Conservation (phyloP, 1,140 invertebrate genomes). For the Zaprionus africanus region DNA sequence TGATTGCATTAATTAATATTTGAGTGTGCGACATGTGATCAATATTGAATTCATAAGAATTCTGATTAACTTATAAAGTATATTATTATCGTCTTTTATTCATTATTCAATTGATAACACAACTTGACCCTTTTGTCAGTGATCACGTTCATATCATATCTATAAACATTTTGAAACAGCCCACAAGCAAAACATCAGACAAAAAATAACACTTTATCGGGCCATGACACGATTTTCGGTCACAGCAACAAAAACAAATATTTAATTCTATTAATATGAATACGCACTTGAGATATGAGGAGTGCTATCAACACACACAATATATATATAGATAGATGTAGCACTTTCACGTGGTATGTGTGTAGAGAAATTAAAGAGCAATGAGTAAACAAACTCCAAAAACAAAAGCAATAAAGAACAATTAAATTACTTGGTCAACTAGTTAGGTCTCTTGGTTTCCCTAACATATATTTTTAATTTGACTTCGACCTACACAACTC, state of each 20-base stretch:
- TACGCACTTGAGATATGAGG: constrained; percentile 38
- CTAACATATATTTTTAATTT: neutral
- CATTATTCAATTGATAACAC: neutral
- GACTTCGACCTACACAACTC: neutral
- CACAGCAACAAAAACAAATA: constrained; percentile 18
- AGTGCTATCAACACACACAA: constrained; percentile 20
- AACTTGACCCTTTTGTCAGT: constrained; percentile 8
- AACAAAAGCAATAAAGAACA: neutral
- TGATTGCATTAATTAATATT: no score
- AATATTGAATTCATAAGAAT: neutral
- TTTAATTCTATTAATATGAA: constrained; percentile 40
- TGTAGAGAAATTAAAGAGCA: neutral
- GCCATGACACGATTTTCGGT: constrained; percentile 19
- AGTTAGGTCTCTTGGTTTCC: neutral
- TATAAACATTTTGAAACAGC: constrained; percentile 10
- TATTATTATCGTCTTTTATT: neutral
- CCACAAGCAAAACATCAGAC: neutral
- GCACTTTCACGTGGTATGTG: neutral
- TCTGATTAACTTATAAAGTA: neutral
- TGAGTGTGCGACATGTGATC: neutral
- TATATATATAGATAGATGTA: neutral
- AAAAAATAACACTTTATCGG: constrained; percentile 20
- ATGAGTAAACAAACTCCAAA: neutral
- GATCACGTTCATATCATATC: constrained; percentile 21
- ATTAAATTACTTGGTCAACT: neutral